Conservation (phyloP, 2,113 vertebrate species). For the Cathartes aura region DNA sequence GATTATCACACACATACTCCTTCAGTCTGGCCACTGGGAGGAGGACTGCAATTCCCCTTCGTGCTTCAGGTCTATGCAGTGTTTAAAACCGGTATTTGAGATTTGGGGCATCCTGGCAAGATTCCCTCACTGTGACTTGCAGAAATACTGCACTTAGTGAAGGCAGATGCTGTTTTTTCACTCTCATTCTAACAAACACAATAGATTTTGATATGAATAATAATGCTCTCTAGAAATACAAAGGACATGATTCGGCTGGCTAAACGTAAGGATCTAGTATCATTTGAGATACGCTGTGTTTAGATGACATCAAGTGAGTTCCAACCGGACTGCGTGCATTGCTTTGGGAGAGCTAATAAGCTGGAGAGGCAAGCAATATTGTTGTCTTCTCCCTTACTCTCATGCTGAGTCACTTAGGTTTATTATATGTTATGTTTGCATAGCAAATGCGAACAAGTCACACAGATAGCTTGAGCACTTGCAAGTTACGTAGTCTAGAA, state of each 20-base stretch:
- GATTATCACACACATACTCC: background rate
- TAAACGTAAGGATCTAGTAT: background rate
- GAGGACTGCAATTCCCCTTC: background rate
- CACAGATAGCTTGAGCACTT: background rate
- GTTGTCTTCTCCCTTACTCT: background rate
- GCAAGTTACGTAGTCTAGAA: background rate
- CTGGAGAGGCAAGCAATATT: background rate
- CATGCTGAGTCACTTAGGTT: background rate
- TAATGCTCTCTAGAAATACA: background rate
- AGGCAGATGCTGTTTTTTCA: background rate
- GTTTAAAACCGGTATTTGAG: background rate
- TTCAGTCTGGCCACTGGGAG: background rate
- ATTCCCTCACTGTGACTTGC: background rate
- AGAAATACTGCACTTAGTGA: background rate
- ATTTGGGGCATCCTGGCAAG: conserved; percentile 3
- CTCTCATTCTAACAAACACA: background rate
- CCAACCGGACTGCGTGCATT: background rate
- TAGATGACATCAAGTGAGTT: background rate
- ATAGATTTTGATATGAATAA: background rate
- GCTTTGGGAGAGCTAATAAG: background rate
- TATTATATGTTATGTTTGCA: background rate
- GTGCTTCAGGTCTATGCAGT: background rate
- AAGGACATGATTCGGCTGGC: background rate
- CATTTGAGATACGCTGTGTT: background rate
- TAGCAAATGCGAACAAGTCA: background rate